Evolutionary conservation across 1,140 invertebrate species (phyloP).

Genomic region (Kradibia gibbosae): DNA sequence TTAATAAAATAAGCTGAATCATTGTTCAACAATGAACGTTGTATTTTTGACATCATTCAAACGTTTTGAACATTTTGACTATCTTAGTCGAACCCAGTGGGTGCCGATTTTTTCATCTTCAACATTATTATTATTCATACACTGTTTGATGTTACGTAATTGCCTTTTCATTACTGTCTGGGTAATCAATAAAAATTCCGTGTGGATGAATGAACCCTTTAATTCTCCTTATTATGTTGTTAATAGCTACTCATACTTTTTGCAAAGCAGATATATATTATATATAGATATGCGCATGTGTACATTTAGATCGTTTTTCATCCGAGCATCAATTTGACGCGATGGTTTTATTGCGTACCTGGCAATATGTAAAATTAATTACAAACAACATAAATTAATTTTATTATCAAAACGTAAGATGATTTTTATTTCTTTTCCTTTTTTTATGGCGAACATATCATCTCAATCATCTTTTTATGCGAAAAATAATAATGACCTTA

Average conservation of each 20-base stretch:
- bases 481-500: too few species aligned
- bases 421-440: too few species aligned
- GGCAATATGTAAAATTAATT: too few species aligned
- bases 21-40: conserved; percentile 52
- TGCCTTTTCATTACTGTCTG: neutral
- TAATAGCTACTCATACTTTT: neutral
- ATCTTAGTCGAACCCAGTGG: conserved; percentile 51
- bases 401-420: too few species aligned
- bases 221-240: neutral
- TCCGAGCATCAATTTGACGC: too few species aligned
- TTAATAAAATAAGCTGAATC: conserved; percentile 50
- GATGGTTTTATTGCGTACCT: too few species aligned
- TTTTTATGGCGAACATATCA: too few species aligned
- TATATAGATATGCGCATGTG: neutral
- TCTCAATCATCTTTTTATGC: too few species aligned
- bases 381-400: too few species aligned
- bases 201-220: neutral
- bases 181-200: neutral
- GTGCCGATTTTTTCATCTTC: neutral
- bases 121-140: conserved; percentile 3
- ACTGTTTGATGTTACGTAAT: neutral
- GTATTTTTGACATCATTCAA: conserved; percentile 6
- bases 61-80: conserved; percentile 56
- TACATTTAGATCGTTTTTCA: neutral
- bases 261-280: too few species aligned